Conservation (phyloP, 2,113 vertebrate species). For the Dasyprocta punctata region DNA sequence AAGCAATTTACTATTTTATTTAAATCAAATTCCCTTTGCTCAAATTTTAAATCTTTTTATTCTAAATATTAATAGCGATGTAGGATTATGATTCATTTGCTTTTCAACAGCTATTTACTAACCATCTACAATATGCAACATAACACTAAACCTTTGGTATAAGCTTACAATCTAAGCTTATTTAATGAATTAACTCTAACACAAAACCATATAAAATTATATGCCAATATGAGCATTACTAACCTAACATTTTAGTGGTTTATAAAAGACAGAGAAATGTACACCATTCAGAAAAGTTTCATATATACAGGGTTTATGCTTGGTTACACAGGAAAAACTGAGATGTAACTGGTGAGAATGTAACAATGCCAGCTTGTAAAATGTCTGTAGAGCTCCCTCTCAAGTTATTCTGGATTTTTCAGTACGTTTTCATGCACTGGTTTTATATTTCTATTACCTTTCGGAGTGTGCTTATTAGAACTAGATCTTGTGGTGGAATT, state of each 20-base stretch:
- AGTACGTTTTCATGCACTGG: not conserved
- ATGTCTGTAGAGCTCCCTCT: not conserved
- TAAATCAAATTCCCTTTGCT: not conserved
- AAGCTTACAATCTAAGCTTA: not conserved
- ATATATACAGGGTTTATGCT: not conserved
- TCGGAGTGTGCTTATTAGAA: not conserved
- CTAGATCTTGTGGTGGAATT: not conserved
- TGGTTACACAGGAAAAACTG: not conserved
- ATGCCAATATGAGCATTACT: not conserved
- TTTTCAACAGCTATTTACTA: not conserved
- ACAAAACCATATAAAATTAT: not conserved
- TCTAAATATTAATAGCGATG: not conserved
- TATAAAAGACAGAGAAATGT: not conserved
- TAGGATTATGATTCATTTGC: not conserved
- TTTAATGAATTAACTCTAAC: not conserved
- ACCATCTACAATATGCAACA: not conserved
- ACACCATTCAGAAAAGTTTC: not conserved
- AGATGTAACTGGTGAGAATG: not conserved
- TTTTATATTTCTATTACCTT: not conserved
- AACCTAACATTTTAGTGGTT: not conserved
- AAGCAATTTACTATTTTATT: not conserved
- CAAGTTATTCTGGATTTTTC: not conserved
- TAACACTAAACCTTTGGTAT: not conserved
- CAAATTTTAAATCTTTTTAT: not conserved
- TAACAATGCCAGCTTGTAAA: not conserved